A percentile compares a stretch with the other conserved stretches of the same genome.
phyloP scores from a whole-genome alignment of 2,797 vertebrate species.

The Chrysocyon brachyurus region DNA sequence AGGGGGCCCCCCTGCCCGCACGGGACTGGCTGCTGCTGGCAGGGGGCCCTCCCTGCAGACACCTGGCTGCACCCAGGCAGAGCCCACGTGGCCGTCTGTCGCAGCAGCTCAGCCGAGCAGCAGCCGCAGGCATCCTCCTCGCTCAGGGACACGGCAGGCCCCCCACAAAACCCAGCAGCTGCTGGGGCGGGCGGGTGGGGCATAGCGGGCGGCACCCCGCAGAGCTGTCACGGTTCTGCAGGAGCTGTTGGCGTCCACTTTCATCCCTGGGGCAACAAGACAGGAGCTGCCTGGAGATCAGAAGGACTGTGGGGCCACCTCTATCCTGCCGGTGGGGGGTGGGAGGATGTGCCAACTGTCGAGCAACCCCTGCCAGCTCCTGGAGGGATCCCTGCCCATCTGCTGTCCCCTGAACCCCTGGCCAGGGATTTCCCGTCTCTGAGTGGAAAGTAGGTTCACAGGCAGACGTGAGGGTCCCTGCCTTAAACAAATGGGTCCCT shows the following conservation, averaged over 20 bases:
- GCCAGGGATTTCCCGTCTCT: background rate
- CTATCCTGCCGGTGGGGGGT: background rate
- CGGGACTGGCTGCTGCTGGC: rapidly evolving
- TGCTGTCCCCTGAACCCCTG: background rate
- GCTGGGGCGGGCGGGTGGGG: rapidly evolving
- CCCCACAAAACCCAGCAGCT: rapidly evolving
- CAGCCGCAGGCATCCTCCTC: background rate
- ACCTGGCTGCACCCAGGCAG: background rate
- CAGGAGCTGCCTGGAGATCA: background rate
- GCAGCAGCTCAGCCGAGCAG: background rate
- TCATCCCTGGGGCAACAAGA: background rate
- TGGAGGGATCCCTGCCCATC: background rate
- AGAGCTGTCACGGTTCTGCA: background rate
- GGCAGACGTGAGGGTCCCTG: background rate
- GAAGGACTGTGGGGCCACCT: background rate
- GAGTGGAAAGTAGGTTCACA: background rate
- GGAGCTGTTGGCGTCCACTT: background rate
- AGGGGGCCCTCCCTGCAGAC: background rate
- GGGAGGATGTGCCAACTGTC: background rate
- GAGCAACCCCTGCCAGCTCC: background rate
- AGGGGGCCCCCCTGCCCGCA: rapidly evolving
- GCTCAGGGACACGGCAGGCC: background rate
- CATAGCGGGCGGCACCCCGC: rapidly evolving
- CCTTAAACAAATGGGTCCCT: background rate
- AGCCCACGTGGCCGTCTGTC: background rate